Evolutionary conservation across 1,140 invertebrate species (phyloP).

Genomic region (Brachionus paranguensis): DNA sequence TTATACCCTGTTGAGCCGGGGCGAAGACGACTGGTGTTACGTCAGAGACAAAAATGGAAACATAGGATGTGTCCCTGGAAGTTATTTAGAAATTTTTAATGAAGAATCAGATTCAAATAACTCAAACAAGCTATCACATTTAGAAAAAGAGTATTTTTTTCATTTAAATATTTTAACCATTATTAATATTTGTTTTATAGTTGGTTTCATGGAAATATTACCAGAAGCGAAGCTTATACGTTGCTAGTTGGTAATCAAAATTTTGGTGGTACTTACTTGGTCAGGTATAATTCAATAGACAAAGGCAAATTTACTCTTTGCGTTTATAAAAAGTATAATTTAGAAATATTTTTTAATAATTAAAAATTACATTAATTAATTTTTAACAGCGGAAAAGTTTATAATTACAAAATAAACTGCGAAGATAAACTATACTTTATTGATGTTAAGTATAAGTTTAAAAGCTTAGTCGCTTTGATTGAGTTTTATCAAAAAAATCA

Average conservation of each 20-base stretch:
- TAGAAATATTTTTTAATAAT: neutral
- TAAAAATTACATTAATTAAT: neutral
- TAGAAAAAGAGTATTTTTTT: neutral
- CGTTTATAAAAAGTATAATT: conserved; percentile 24
- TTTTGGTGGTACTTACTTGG: neutral
- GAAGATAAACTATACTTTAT: conserved; percentile 8
- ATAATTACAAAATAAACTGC: conserved; percentile 22
- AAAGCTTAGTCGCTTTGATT: neutral
- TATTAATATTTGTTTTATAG: neutral
- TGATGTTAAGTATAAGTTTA: conserved; percentile 1
- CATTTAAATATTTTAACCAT: neutral
- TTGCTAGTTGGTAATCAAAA: conserved; percentile 5
- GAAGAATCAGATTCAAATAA: neutral
- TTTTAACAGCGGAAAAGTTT: conserved; percentile 14
- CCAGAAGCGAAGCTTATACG: conserved; percentile 24
- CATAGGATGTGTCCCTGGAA: neutral
- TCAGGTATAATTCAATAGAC: conserved; percentile 5
- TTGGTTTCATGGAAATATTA: conserved; percentile 38
- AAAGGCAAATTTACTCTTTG: conserved; percentile 35
- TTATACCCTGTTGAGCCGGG: neutral
- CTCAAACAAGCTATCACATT: neutral
- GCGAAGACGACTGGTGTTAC: neutral
- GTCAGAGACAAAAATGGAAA: conserved; percentile 8
- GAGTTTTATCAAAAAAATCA: conserved; percentile 34
- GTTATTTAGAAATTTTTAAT: neutral